Evolutionary conservation across 2,888 invertebrate genomes (phyloP).

Genomic region (Ophion ventricosus): DNA sequence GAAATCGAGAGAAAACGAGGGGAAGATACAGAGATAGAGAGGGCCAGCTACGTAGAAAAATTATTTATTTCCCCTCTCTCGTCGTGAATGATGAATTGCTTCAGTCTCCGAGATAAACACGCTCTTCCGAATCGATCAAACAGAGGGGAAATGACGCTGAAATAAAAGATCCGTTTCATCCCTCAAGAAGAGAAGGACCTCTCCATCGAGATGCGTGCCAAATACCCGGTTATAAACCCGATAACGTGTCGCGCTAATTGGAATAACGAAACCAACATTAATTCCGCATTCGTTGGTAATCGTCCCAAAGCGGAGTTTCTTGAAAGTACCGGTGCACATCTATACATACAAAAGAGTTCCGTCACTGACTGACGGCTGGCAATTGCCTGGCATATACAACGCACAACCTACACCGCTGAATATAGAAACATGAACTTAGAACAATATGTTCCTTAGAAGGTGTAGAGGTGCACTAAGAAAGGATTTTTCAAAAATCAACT

Average conservation of each 20-base stretch:
- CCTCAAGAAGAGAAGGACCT: constrained; percentile 16
- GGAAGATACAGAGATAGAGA: constrained; percentile 22
- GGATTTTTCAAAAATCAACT: too few relatives aligned
- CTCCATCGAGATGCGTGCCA: constrained; percentile 35
- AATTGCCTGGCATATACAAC: too few relatives aligned
- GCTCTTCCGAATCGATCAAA: constrained; percentile 63
- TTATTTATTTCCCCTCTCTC: constrained; percentile 73
- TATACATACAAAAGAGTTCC: too few relatives aligned
- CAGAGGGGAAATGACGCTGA: constrained; percentile 25
- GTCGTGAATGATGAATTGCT: constrained; percentile 75
- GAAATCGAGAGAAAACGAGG: constrained; percentile 16
- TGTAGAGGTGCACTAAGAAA: too few relatives aligned
- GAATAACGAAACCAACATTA: constrained; percentile 63
- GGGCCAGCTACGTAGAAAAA: constrained; percentile 69
- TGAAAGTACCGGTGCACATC: too few relatives aligned
- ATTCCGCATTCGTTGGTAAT: constrained; percentile 71
- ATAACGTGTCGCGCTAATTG: constrained; percentile 58
- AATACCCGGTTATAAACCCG: constrained; percentile 55
- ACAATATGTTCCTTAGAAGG: too few relatives aligned
- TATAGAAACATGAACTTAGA: too few relatives aligned
- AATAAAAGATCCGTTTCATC: constrained; percentile 39
- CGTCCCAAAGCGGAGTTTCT: background rate
- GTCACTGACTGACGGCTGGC: too few relatives aligned
- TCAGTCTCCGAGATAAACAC: constrained; percentile 69
- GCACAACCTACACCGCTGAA: too few relatives aligned